Conservation (phyloP, 2,113 vertebrate genomes). For the Donacobius atricapilla region DNA sequence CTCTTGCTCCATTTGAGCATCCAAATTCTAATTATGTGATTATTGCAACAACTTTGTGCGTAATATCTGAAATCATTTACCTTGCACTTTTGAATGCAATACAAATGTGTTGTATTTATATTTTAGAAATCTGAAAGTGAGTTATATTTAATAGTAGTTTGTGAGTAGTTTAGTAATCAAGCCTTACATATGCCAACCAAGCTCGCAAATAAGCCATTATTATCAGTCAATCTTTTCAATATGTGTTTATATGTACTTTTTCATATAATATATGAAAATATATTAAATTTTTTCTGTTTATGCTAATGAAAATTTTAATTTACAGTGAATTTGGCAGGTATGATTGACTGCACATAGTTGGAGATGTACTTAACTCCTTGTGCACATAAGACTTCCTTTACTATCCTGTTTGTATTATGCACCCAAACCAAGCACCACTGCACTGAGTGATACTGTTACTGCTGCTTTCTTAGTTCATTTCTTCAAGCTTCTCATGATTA, state of each 20-base stretch:
- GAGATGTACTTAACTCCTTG: neutral
- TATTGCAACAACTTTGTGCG: neutral
- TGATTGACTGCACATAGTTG: neutral
- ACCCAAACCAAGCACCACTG: neutral
- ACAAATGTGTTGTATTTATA: neutral
- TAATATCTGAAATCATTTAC: neutral
- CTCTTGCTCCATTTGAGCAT: neutral
- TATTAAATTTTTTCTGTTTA: neutral
- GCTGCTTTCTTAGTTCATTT: neutral
- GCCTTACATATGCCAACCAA: neutral
- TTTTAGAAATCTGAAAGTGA: neutral
- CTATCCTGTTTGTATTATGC: neutral
- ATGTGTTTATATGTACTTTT: neutral
- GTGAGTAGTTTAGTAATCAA: neutral
- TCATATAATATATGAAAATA: neutral
- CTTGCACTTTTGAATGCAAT: neutral
- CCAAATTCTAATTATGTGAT: neutral
- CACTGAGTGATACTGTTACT: neutral
- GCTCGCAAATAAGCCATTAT: neutral
- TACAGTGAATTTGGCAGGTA: neutral
- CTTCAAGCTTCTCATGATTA: neutral
- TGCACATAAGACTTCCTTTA: neutral
- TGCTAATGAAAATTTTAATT: neutral
- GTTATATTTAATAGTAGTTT: neutral
- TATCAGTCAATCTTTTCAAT: neutral